A percentile compares a stretch with the other conserved stretches of the same genome.
Evolutionary conservation across 1,140 invertebrate species (phyloP).

Genomic region (Drosophila trapezifrons): DNA sequence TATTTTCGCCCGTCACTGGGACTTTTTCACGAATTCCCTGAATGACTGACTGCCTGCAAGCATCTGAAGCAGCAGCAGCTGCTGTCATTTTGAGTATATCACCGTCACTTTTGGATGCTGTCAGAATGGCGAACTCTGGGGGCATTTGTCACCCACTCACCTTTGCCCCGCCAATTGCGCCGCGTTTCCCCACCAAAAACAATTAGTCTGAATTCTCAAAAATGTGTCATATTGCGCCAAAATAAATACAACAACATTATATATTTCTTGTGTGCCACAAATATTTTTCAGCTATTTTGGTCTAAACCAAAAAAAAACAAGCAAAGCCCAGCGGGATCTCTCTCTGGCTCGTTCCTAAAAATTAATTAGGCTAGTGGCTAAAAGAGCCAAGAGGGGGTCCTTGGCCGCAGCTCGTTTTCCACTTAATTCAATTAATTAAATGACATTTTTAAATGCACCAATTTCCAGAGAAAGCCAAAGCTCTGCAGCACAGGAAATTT

Average conservation of each 20-base stretch:
- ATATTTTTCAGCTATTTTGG: slow-evolving; percentile 36
- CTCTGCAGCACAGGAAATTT: background rate
- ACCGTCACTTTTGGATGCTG: slow-evolving; percentile 37
- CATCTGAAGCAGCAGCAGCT: slow-evolving; percentile 34
- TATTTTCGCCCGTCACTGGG: slow-evolving; percentile 15
- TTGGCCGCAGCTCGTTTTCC: slow-evolving; percentile 26
- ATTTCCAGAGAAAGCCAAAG: slow-evolving; percentile 9
- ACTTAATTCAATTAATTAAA: slow-evolving; percentile 61
- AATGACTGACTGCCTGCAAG: slow-evolving; percentile 24
- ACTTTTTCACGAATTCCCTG: slow-evolving; percentile 17
- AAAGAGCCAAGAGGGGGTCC: slow-evolving; percentile 14
- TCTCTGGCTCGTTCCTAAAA: slow-evolving; percentile 1
- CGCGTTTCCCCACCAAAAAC: slow-evolving; percentile 38
- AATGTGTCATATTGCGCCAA: slow-evolving; percentile 58
- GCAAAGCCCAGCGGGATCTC: slow-evolving; percentile 17
- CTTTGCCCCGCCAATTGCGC: slow-evolving; percentile 31
- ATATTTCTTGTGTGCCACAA: slow-evolving; percentile 24
- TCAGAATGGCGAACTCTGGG: slow-evolving; percentile 33
- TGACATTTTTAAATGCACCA: slow-evolving; percentile 51
- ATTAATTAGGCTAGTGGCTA: slow-evolving; percentile 20
- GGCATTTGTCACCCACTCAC: slow-evolving; percentile 54
- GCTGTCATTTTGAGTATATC: slow-evolving; percentile 41
- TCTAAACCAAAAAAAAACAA: slow-evolving; percentile 18
- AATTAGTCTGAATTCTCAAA: slow-evolving; percentile 60
- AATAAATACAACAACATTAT: slow-evolving; percentile 46